Percentiles rank a stretch among this genome's conserved stretches.
These are phyloP conservation scores for Gobius niger DNA, from an alignment of 2,113 vertebrate genomes.

Conservation along the genomic window DNA sequence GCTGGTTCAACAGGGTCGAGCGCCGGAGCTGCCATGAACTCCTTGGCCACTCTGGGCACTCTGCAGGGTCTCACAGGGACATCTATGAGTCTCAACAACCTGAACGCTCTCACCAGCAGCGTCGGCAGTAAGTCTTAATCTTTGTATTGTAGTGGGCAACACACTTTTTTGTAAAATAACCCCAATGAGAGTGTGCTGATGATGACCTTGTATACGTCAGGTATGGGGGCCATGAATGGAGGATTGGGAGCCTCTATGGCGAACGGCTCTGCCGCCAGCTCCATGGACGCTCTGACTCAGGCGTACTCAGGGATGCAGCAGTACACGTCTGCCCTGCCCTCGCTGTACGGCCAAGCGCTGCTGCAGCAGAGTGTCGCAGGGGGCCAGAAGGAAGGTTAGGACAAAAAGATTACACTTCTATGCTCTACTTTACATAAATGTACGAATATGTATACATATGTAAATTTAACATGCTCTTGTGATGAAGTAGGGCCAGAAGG, in stretches of 20 bases:
- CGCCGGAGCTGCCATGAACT: slow-evolving; percentile 91
- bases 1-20: slow-evolving; percentile 87
- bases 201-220: slow-evolving; percentile 79
- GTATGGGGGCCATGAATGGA: slow-evolving; percentile 96
- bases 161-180: not conserved
- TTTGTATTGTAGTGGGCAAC: not conserved
- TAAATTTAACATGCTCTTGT: slow-evolving; percentile 29
- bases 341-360: slow-evolving; percentile 94
- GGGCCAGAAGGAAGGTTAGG: slow-evolving; percentile 96
- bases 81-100: slow-evolving; percentile 92
- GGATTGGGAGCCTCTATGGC: slow-evolving; percentile 93
- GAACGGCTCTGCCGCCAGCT: slow-evolving; percentile 89
- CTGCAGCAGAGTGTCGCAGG: slow-evolving; percentile 93
- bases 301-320: slow-evolving; percentile 99
- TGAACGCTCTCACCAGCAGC: slow-evolving; percentile 94
- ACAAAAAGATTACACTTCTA: slow-evolving; percentile 9
- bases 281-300: slow-evolving; percentile 97
- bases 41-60: slow-evolving; percentile 92
- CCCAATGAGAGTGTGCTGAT: not conserved
- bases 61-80: slow-evolving; percentile 92
- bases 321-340: slow-evolving; percentile 94
- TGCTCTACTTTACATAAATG: not conserved
- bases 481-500: slow-evolving; percentile 91
- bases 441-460: slow-evolving; percentile 22
- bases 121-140: slow-evolving; percentile 84